Evolutionary conservation across 2,797 vertebrate species (phyloP).

Genomic region (Cercopithecus petaurista): DNA sequence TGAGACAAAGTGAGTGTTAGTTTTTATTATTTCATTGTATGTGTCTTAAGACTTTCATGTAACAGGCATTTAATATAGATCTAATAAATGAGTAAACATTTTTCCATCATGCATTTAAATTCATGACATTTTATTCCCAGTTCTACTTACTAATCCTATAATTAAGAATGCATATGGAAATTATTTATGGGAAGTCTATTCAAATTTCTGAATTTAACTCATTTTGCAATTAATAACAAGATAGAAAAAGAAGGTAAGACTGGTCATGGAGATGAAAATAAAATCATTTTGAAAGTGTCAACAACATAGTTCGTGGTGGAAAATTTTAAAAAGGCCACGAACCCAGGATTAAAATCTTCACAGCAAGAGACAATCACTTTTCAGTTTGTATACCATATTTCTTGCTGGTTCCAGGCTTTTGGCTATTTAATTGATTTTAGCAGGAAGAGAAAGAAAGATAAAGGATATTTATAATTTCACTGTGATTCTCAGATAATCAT

Average conservation of each 20-base stretch:
- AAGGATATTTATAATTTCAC: background rate
- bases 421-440: background rate
- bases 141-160: background rate
- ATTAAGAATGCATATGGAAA: background rate
- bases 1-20: background rate
- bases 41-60: background rate
- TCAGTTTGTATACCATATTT: background rate
- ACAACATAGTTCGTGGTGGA: background rate
- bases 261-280: accelerated
- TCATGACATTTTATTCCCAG: background rate
- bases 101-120: background rate
- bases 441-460: background rate
- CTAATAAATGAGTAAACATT: background rate
- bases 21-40: background rate
- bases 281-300: background rate
- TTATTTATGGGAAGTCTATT: background rate
- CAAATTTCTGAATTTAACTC: background rate
- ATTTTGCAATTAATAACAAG: background rate
- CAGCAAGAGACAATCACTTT: background rate
- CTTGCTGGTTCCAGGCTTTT: background rate
- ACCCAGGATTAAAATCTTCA: background rate
- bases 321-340: background rate
- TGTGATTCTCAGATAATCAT: background rate
- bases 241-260: background rate
- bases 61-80: background rate